Evolutionary conservation across 2,888 invertebrate genomes (phyloP), one percentile per base, ranked within the genome.

Genomic region (Cantharis rustica): DNA sequence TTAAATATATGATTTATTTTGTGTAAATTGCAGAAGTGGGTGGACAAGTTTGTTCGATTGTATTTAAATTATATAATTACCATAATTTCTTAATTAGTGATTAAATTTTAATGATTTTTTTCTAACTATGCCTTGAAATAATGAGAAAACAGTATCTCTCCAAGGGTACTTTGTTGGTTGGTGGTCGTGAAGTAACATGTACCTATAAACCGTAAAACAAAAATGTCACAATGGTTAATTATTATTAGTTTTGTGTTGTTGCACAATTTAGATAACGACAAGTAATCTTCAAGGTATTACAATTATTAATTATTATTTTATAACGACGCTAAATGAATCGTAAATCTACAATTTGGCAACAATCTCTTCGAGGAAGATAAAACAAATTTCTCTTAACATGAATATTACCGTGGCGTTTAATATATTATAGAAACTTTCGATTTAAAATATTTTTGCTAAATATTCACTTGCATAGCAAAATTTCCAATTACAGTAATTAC

Each of bases 401-500:
- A 31, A 31, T 13, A 31, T 13, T 11, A 10, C 31, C 31, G 7
- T 47, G n/a, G n/a, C 2, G 13, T 47, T n/a, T 47, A 27, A 27
- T 27, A 11, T 7, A n/a, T 7, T 5, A 31, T 13, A 31, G n/a
- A 47, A n/a, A 47, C 47, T 47, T 47, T 47, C 47, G 47, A 47
- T n/a, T n/a, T 47, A 47, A 13, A n/a, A 47, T 47, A 47, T n/a
- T 47, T 47, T n/a, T 47, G n/a, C 61, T 16, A 17, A 73, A 76
- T 69, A 70, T 76, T 73, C 61, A 61, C 68, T 23, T 23, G 47
- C 27, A 73, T 10, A 16, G 20, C 72, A 64, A 23, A 23, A 17
- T 64, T 23, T 72, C 63, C 31, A 72, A 72, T 72, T 31, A 64
- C 64, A 26, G 72, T 23, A 16, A 66, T 66, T 66, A 66, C 23